A percentile compares a stretch with the other conserved stretches of the same genome.
Conservation (phyloP, 1,140 invertebrate species). For the Diachasma alloeum region DNA sequence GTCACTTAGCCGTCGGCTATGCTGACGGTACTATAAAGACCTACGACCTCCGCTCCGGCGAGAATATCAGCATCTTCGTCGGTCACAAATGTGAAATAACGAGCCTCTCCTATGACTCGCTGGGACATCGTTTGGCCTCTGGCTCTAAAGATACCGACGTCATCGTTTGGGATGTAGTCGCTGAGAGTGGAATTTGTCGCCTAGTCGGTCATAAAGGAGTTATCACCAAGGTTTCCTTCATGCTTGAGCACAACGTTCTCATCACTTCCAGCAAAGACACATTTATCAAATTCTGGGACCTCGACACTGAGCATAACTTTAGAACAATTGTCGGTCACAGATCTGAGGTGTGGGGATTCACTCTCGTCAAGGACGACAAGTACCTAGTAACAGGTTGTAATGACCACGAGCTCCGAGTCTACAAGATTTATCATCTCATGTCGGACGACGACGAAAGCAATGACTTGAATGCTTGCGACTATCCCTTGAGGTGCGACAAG, state of each 20-base stretch:
- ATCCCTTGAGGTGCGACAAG: slow-evolving; percentile 78
- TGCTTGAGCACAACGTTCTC: slow-evolving; percentile 79
- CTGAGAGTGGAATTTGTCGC: slow-evolving; percentile 87
- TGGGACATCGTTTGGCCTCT: slow-evolving; percentile 83
- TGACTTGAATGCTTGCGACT: slow-evolving; percentile 54
- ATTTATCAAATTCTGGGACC: slow-evolving; percentile 97
- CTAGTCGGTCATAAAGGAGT: slow-evolving; percentile 92
- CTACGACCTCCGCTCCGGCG: slow-evolving; percentile 77
- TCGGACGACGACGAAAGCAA: slow-evolving; percentile 69
- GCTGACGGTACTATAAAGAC: slow-evolving; percentile 87
- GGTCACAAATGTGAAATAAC: slow-evolving; percentile 91
- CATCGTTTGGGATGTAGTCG: slow-evolving; percentile 94
- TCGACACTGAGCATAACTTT: slow-evolving; percentile 95
- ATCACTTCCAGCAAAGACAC: slow-evolving; percentile 94
- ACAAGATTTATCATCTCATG: slow-evolving; percentile 70
- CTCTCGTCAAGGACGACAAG: slow-evolving; percentile 79
- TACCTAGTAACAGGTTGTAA: slow-evolving; percentile 87
- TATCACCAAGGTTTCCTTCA: slow-evolving; percentile 88
- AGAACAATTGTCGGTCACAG: slow-evolving; percentile 86
- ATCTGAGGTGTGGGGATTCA: slow-evolving; percentile 86
- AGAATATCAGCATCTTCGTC: slow-evolving; percentile 80
- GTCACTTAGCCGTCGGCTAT: slow-evolving; percentile 90
- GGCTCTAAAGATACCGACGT: slow-evolving; percentile 94
- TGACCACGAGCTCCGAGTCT: slow-evolving; percentile 86
- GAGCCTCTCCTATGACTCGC: slow-evolving; percentile 80